phyloP scores from a whole-genome alignment of 2,113 vertebrate genomes.

The Solenodon paradoxus region DNA sequence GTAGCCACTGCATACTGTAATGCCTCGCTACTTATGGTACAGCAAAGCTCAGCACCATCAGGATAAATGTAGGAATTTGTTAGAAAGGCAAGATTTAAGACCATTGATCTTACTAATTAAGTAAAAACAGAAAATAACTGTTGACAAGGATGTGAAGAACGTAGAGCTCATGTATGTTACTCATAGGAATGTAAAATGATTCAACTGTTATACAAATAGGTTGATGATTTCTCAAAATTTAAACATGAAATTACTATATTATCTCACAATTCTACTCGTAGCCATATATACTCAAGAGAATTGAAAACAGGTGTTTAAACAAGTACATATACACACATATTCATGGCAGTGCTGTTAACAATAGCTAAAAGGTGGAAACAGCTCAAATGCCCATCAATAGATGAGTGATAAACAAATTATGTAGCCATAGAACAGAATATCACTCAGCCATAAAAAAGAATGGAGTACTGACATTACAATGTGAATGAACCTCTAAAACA shows the following conservation, averaged over 20 bases:
- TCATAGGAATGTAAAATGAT: background rate
- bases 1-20: background rate
- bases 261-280: background rate
- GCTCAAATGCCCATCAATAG: background rate
- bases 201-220: background rate
- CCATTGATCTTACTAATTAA: too few species aligned
- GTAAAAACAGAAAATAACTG: conserved; percentile 16
- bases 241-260: background rate
- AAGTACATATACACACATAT: background rate
- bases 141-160: background rate
- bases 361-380: background rate
- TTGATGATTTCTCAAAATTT: background rate
- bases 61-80: conserved; percentile 8
- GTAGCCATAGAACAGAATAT: background rate
- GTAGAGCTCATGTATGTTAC: background rate
- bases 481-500: background rate
- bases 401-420: conserved; percentile 7
- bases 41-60: background rate
- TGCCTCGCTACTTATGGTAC: background rate
- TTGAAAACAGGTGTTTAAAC: background rate
- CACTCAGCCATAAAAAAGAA: background rate
- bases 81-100: conserved; percentile 26
- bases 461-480: background rate
- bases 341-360: background rate
- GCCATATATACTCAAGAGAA: background rate